Evolutionary conservation across 2,113 vertebrate genomes (phyloP).

Genomic region (Odontophorus gujanensis): DNA sequence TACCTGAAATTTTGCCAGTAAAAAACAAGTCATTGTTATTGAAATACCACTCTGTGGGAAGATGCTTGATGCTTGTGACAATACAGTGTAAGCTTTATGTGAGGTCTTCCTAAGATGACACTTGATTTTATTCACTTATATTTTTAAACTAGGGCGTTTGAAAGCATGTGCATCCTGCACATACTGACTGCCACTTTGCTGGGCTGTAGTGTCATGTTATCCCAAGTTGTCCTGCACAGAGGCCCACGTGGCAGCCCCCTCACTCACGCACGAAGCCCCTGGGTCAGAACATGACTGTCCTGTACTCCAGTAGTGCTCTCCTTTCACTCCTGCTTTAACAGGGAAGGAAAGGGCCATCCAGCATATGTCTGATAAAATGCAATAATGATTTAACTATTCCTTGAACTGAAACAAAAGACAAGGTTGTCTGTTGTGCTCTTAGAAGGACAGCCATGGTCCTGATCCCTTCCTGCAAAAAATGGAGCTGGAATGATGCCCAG

Average conservation of each 20-base stretch:
- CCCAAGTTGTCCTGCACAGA: background rate
- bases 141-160: background rate
- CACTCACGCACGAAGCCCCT: background rate
- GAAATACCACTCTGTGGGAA: background rate
- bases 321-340: background rate
- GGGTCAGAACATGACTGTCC: background rate
- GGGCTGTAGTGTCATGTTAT: background rate
- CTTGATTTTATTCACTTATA: background rate
- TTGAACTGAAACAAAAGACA: background rate
- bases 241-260: background rate
- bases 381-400: background rate
- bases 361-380: background rate
- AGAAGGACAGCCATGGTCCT: background rate
- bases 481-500: background rate
- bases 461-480: background rate
- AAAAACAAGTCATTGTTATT: background rate
- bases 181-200: background rate
- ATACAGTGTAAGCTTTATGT: background rate
- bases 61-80: background rate
- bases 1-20: background rate
- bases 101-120: background rate
- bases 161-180: background rate
- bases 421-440: background rate
- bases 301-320: background rate
- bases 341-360: background rate